Evolutionary conservation across 2,113 vertebrate species (phyloP).

Genomic region (Leucopsar rothschildi): DNA sequence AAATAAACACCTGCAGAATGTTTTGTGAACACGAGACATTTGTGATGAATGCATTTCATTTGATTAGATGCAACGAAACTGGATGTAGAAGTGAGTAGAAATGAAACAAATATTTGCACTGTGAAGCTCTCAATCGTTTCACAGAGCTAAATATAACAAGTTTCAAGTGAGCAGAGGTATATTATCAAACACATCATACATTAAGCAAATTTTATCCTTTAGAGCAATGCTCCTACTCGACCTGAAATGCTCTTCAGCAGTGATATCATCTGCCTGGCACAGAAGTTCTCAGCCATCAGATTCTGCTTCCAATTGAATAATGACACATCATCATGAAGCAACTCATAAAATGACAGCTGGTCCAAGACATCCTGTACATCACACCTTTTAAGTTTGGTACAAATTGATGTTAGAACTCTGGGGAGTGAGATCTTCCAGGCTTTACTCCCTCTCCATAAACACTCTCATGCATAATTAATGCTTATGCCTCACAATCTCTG

Average conservation of each 20-base stretch:
- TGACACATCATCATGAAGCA: neutral
- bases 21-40: neutral
- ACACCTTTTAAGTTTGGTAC: neutral
- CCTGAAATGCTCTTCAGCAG: neutral
- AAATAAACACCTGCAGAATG: neutral
- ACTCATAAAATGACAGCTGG: neutral
- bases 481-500: neutral
- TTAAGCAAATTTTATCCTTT: neutral
- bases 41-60: neutral
- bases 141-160: neutral
- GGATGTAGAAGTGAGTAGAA: neutral
- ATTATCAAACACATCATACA: neutral
- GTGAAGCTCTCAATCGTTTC: neutral
- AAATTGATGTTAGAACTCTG: neutral
- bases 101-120: neutral
- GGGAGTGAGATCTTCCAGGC: neutral
- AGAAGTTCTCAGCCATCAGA: neutral
- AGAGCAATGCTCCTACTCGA: neutral
- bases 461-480: neutral
- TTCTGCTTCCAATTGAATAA: neutral
- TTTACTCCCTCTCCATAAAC: neutral
- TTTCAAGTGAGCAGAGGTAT: neutral
- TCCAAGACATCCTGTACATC: neutral
- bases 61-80: neutral
- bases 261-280: neutral